phyloP scores from a whole-genome alignment of 2,113 vertebrate species.

The Hydrochoerus hydrochaeris region DNA sequence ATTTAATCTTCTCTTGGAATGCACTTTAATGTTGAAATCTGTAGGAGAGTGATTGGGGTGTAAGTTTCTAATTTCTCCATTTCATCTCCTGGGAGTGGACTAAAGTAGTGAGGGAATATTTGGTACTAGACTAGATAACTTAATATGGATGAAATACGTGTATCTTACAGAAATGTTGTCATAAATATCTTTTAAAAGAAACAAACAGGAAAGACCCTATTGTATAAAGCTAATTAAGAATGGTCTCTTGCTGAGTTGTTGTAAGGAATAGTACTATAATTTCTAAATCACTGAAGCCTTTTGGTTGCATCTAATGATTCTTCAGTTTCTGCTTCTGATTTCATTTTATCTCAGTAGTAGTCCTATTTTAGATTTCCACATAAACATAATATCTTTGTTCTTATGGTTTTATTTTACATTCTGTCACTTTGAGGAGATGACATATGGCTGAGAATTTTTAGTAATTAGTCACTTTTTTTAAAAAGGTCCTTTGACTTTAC shows the following conservation, averaged over 20 bases:
- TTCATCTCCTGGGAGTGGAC: background rate
- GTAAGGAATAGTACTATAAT: background rate
- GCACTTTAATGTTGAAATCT: constrained; percentile 7
- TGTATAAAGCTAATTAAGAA: background rate
- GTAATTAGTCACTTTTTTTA: constrained; percentile 16
- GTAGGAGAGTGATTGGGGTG: background rate
- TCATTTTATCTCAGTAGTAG: constrained; percentile 39
- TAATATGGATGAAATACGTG: background rate
- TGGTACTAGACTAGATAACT: constrained; percentile 6
- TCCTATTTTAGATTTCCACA: background rate
- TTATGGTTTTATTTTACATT: background rate
- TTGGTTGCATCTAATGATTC: background rate
- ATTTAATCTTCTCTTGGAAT: background rate
- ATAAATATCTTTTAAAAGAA: background rate
- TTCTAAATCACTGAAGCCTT: background rate
- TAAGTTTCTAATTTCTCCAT: constrained; percentile 3
- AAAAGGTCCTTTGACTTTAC: background rate
- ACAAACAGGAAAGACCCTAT: background rate
- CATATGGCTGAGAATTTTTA: background rate
- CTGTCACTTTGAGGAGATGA: background rate
- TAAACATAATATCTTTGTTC: background rate
- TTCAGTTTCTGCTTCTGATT: constrained; percentile 21
- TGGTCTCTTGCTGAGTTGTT: background rate
- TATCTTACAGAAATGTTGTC: background rate
- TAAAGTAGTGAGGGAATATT: background rate